phyloP scores from a whole-genome alignment of 2,113 vertebrate genomes.

The Agelaius phoeniceus region DNA sequence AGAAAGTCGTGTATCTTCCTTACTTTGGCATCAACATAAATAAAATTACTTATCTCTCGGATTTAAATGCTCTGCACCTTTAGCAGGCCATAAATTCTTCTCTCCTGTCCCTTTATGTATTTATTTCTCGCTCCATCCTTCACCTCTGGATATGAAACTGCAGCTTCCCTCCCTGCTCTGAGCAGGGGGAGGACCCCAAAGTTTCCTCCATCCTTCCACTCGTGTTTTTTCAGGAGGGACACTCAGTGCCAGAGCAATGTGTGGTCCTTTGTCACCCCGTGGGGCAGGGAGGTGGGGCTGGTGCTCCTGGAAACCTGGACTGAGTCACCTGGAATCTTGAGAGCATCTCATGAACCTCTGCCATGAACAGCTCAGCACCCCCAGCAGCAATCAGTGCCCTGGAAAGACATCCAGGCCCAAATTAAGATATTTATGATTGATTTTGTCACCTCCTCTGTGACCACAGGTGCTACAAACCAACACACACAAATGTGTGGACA shows the following conservation, averaged over 20 bases:
- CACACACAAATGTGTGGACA: not conserved
- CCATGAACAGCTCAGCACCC: too few relatives aligned
- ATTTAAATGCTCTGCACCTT: slow-evolving; percentile 61
- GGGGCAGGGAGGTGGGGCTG: too few relatives aligned
- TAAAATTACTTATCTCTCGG: slow-evolving; percentile 69
- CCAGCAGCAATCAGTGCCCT: too few relatives aligned
- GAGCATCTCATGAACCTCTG: too few relatives aligned
- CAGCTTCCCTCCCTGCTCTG: accelerated
- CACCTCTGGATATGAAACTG: not conserved
- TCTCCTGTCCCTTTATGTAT: not conserved
- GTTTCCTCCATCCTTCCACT: not conserved
- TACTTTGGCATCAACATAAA: slow-evolving; percentile 68
- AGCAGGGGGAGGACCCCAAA: not conserved
- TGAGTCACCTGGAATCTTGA: too few relatives aligned
- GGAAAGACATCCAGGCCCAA: too few relatives aligned
- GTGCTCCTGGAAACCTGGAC: too few relatives aligned
- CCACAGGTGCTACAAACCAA: too few relatives aligned
- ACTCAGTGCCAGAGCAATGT: accelerated
- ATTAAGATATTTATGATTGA: too few relatives aligned
- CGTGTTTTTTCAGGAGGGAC: accelerated
- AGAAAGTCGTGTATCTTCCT: slow-evolving; percentile 57
- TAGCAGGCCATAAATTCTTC: slow-evolving; percentile 46
- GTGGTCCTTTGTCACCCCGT: too few relatives aligned
- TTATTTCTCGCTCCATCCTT: not conserved
- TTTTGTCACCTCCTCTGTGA: too few relatives aligned